Percentiles rank a stretch among this genome's conserved stretches.
Evolutionary conservation across 2,113 vertebrate genomes (phyloP).

Genomic region (Panurus biarmicus): DNA sequence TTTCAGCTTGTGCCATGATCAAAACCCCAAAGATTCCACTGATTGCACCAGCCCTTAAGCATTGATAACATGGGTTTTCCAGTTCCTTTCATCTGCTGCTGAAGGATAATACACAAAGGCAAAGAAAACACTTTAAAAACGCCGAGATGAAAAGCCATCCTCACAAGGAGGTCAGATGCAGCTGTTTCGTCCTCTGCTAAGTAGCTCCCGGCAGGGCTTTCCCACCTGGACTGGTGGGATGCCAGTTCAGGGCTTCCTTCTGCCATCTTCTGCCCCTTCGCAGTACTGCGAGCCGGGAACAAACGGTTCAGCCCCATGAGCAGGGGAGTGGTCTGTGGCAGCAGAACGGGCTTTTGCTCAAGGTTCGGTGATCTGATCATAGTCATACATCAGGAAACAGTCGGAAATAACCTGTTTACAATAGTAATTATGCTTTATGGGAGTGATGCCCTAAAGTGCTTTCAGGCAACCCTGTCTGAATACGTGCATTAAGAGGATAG

Average conservation of each 20-base stretch:
- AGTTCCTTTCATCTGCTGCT: background rate
- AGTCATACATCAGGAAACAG: background rate
- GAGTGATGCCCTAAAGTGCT: background rate
- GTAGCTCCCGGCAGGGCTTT: background rate
- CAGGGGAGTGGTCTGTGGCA: background rate
- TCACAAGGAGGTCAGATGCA: background rate
- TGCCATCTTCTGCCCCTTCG: constrained; percentile 29
- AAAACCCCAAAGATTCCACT: background rate
- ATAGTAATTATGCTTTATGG: background rate
- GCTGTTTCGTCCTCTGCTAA: background rate
- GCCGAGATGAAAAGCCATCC: background rate
- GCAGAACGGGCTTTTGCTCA: background rate
- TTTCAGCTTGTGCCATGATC: background rate
- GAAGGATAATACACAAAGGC: background rate
- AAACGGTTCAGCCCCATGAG: fast-evolving
- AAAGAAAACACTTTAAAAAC: background rate
- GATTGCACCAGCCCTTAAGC: background rate
- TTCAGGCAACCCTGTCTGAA: background rate
- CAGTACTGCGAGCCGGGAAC: background rate
- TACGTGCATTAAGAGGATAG: background rate
- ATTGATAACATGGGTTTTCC: fast-evolving
- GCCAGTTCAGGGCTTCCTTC: constrained; percentile 18
- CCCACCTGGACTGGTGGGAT: background rate
- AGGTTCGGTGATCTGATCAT: background rate
- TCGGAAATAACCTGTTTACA: background rate